Percentiles rank a stretch among this genome's conserved stretches.
Evolutionary conservation across 2,888 invertebrate species (phyloP).

Genomic region (Diarsia mendica): DNA sequence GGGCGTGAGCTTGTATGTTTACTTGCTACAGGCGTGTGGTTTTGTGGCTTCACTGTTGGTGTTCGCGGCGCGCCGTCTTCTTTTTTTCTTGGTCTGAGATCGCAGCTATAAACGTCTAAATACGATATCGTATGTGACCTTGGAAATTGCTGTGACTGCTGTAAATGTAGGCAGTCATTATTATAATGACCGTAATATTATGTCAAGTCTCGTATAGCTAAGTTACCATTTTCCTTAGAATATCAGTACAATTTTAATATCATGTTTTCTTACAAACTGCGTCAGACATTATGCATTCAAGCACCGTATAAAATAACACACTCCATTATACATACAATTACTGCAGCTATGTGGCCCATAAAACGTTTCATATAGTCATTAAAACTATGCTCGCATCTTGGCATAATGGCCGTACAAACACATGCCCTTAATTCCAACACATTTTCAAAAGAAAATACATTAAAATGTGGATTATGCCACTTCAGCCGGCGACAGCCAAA

Average conservation of each 20-base stretch:
- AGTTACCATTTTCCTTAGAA: constrained; percentile 32
- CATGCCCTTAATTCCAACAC: constrained; percentile 30
- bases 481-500: constrained; percentile 45
- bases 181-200: constrained; percentile 5
- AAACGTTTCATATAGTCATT: constrained; percentile 47
- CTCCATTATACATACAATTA: constrained; percentile 29
- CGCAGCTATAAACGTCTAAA: neutral
- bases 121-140: neutral
- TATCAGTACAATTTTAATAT: constrained; percentile 9
- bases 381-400: constrained; percentile 44
- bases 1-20: too few relatives aligned
- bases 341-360: constrained; percentile 36
- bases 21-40: too few relatives aligned
- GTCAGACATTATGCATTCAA: constrained; percentile 13
- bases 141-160: neutral
- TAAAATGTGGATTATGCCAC: constrained; percentile 61
- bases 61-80: too few relatives aligned
- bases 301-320: constrained; percentile 34
- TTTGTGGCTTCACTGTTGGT: too few relatives aligned
- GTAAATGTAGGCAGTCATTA: neutral
- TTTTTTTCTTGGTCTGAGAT: too few relatives aligned
- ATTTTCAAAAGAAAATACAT: constrained; percentile 32
- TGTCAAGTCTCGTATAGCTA: constrained; percentile 7
- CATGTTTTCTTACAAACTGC: constrained; percentile 19
- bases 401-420: constrained; percentile 6